Base-by-base conservation (phyloP, 2,113 vertebrate genomes). In the Nothoprocta perdicaria region DNA sequence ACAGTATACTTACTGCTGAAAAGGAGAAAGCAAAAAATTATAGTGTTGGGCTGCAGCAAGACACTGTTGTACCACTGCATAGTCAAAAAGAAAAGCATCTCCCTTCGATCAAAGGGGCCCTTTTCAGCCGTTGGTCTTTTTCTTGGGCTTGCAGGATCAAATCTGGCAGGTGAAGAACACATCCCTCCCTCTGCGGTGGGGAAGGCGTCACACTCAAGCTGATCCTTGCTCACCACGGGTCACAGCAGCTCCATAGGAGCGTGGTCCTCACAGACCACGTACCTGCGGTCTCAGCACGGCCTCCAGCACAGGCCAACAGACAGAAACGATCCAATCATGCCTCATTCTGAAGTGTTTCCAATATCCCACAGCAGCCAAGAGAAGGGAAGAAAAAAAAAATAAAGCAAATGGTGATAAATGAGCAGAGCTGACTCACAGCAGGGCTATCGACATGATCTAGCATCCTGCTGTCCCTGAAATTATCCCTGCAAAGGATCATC, bases 401-500 rank as follows among this genome's bases (percentile, higher is more conserved):
- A 41, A 61, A 63, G 17, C 8, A 62, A 90, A 89, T 67, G 31
- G 86, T 86, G 84, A 89, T 88, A 93, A 95, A 89, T 0, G 24
- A 92, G 73, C 53, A 52, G 63, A 86, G 80, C 80, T 95, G 77
- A 55, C 73, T 94, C 89, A 55, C 18, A 65, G 86, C 52, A 72
- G 63, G 74, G 43, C 76, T 92, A 94, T 23, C 72, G 86, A 94
- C 63, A 53, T 4, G 57, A 66, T 80, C 77, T 84, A 80, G 84
- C 57, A 40, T 72, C 83, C 18, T 6, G 53, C 77, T 94, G 80
- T 48, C 84, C 82, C 71, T 69, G 69, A 85, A 86, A 95, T 84
- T 78, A 79, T 75, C 79, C 84, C 80, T 55, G 50, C 69, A 80
- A 84, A 84, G 89, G 69, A 82, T 84, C 81, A 74, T 92, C 3